Base-by-base conservation (phyloP, 2,113 vertebrate genomes). In the Pelecanoides urinatrix region DNA sequence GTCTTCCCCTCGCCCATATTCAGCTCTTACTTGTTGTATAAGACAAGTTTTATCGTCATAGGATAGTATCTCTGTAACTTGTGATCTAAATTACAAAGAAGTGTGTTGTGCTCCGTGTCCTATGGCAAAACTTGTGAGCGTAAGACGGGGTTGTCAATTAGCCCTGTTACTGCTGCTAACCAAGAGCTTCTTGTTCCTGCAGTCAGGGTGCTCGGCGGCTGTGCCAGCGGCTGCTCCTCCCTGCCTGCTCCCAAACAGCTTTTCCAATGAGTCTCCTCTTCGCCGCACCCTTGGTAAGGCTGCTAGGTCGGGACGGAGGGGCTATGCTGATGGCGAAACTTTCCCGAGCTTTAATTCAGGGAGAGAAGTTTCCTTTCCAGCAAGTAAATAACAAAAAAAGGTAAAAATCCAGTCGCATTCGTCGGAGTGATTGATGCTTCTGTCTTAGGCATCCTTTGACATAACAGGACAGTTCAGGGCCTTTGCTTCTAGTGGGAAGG, bases 61-160 rank as follows among this genome's bases (percentile, higher is more conserved):
- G 94, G 96, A 86, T 91, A 79, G 55, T 47, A 62, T 66, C 80
- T 90, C 89, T 82, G 55, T 22, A 96, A 89, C 91, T 96, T 87
- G 72, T 98, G 97, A 96, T 94, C 90, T 79, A 59, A 84, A 56
- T 91, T 21, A 96, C 92, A 94, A 96, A 96, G 95, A 21, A 23
- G 79, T 52, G 76, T 17, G 45, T 96, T 97, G 90, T 94, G 47
- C 81, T 90, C 71, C 2, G 10, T 82, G 82, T 91, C 88, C 91
- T 86, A 6, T 92, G 96, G 94, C 92, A 97, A 96, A 96, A 94
- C 88, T 91, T 92, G 88, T 90, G 95, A 97, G 96, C 86, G 6
- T 49, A 90, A 67, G 92, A 29, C 27, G 15, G 71, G 44, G 34
- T 86, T 74, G 81, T 47, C 85, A 89, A 77, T 92, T 80, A 93